A percentile compares a stretch with the other conserved stretches of the same genome.
Conservation (phyloP, 2,113 vertebrate species). For the Malaclemys terrapin region DNA sequence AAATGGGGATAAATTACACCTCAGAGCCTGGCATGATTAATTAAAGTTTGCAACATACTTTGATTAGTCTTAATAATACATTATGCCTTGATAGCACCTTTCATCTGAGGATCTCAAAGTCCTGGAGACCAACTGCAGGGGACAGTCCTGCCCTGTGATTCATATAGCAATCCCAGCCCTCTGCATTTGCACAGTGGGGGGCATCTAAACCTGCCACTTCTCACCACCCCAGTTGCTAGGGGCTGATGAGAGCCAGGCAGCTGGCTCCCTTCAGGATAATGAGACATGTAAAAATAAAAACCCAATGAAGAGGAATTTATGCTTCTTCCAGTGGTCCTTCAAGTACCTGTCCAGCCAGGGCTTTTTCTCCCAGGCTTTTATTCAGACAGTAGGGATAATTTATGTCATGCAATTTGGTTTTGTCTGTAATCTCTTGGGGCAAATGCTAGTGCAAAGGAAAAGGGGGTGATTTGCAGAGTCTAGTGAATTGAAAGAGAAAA, state of each 20-base stretch:
- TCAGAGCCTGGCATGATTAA: slow-evolving; percentile 40
- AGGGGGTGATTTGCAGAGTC: background rate
- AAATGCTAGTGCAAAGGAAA: background rate
- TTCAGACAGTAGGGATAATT: slow-evolving; percentile 65
- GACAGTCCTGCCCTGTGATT: background rate
- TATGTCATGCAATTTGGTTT: slow-evolving; percentile 61
- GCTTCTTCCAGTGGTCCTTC: slow-evolving; percentile 71
- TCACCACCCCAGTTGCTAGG: slow-evolving; percentile 63
- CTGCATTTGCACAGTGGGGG: slow-evolving; percentile 57
- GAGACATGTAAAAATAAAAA: slow-evolving; percentile 73
- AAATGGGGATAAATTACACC: slow-evolving; percentile 3
- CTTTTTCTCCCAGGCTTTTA: slow-evolving; percentile 51
- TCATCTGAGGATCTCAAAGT: background rate
- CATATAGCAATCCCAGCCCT: slow-evolving; percentile 38
- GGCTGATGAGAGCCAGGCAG: slow-evolving; percentile 56
- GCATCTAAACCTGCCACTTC: slow-evolving; percentile 24
- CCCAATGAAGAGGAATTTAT: slow-evolving; percentile 68
- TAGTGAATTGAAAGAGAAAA: background rate
- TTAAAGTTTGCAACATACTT: slow-evolving; percentile 44
- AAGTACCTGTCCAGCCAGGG: slow-evolving; percentile 63
- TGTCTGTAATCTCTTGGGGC: slow-evolving; percentile 45
- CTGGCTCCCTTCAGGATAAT: slow-evolving; percentile 64
- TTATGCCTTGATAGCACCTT: too few relatives aligned
- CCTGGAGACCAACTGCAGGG: background rate
- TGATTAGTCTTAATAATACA: background rate